A percentile compares a stretch with the other conserved stretches of the same genome.
These are phyloP conservation scores for Megathymus violae DNA, from an alignment of 1,140 invertebrate species.

Conservation along the genomic window DNA sequence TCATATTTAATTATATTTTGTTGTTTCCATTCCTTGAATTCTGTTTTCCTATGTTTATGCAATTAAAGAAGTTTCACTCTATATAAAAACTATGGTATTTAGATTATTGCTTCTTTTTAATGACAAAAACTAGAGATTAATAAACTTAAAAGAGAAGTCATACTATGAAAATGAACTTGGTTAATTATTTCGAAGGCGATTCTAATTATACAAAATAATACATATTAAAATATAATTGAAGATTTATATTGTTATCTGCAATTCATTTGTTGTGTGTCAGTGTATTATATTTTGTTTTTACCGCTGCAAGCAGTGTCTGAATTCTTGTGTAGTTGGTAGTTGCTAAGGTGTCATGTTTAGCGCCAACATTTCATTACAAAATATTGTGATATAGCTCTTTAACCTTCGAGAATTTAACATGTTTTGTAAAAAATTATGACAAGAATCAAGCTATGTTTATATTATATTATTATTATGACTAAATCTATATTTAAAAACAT, in stretches of 20 bases:
- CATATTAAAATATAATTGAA: neutral
- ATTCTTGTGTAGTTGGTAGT: slow-evolving; percentile 23
- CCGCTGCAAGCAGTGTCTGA: slow-evolving; percentile 3
- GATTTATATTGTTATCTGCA: neutral
- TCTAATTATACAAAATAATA: neutral
- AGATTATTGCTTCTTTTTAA: too few species aligned
- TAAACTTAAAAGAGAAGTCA: too few species aligned
- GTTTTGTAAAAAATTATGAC: slow-evolving; percentile 25
- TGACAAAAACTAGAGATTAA: too few species aligned
- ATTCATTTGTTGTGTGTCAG: neutral
- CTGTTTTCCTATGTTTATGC: too few species aligned
- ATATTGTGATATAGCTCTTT: slow-evolving; percentile 39
- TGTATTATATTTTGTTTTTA: neutral
- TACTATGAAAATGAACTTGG: neutral
- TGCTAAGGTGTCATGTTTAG: slow-evolving; percentile 37
- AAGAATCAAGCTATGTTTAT: slow-evolving; percentile 17
- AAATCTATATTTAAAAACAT: neutral
- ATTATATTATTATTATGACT: neutral
- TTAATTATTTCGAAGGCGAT: neutral
- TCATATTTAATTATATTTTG: too few species aligned
- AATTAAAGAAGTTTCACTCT: too few species aligned
- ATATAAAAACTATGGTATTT: too few species aligned
- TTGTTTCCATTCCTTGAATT: too few species aligned
- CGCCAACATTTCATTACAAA: slow-evolving; percentile 8
- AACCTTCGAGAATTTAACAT: slow-evolving; percentile 13